phyloP scores from a whole-genome alignment of 1,140 invertebrate species.

The Macrocentrus cingulum region DNA sequence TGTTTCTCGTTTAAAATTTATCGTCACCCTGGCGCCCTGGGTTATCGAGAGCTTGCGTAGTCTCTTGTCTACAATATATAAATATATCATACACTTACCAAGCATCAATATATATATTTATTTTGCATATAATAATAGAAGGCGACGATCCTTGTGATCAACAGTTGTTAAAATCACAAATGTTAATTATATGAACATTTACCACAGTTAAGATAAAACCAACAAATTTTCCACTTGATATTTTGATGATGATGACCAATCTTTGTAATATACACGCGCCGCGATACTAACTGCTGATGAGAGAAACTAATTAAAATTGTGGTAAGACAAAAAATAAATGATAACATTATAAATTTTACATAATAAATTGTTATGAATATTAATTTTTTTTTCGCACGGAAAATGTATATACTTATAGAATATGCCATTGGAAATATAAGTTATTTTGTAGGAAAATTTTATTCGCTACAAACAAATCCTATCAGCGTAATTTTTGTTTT shows the following conservation, averaged over 20 bases:
- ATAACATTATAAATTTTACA: conserved; percentile 13
- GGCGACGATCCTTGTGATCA: background rate
- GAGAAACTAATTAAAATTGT: background rate
- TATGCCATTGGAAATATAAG: no score
- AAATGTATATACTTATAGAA: background rate
- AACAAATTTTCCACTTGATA: background rate
- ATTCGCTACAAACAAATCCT: no score
- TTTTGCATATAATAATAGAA: background rate
- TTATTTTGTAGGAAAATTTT: no score
- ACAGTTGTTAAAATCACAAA: background rate
- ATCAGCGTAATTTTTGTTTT: no score
- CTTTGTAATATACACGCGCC: background rate
- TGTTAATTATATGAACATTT: background rate
- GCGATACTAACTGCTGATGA: background rate
- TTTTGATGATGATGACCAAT: background rate
- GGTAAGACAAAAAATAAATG: background rate
- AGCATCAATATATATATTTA: background rate
- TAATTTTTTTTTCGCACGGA: background rate
- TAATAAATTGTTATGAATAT: background rate
- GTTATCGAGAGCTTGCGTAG: conserved; percentile 7
- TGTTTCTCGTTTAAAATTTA: conserved; percentile 10
- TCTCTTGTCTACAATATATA: background rate
- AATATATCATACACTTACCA: background rate
- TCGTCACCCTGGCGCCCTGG: conserved; percentile 17
- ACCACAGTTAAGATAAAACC: background rate